phyloP scores from a whole-genome alignment of 2,113 vertebrate species.

The Fregata magnificens region DNA sequence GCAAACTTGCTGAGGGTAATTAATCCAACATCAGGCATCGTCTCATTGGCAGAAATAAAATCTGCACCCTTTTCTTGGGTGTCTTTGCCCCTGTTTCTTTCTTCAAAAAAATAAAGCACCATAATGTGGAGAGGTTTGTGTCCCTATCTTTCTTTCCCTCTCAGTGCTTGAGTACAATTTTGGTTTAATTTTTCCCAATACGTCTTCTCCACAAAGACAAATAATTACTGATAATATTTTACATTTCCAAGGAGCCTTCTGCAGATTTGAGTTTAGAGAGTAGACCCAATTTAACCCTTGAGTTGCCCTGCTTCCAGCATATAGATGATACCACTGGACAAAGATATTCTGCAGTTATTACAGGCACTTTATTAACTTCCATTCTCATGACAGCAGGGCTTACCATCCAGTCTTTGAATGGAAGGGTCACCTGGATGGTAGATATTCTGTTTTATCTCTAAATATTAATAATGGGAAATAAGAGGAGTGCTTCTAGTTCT shows the following conservation, averaged over 20 bases:
- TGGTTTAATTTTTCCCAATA: not conserved
- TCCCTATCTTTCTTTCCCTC: not conserved
- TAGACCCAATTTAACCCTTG: not conserved
- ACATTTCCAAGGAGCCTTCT: not conserved
- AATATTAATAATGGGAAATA: not conserved
- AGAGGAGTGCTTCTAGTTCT: not conserved
- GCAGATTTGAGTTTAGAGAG: not conserved
- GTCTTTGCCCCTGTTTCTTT: not conserved
- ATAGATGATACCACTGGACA: not conserved
- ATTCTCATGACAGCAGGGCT: not conserved
- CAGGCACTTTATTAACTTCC: not conserved
- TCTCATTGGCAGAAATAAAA: not conserved
- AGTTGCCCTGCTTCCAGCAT: not conserved
- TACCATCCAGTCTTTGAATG: not conserved
- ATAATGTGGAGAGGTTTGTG: not conserved
- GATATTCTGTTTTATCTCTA: not conserved
- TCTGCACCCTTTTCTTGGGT: not conserved
- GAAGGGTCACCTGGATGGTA: not conserved
- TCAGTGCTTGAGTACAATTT: not conserved
- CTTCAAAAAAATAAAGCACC: rapidly evolving
- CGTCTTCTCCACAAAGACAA: not conserved
- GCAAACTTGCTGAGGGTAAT: no score
- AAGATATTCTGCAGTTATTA: not conserved
- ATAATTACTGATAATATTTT: not conserved
- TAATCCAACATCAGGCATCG: not conserved